These are phyloP conservation scores for Liasis olivaceus DNA, from an alignment of 2,797 vertebrate species.

Conservation along the genomic window DNA sequence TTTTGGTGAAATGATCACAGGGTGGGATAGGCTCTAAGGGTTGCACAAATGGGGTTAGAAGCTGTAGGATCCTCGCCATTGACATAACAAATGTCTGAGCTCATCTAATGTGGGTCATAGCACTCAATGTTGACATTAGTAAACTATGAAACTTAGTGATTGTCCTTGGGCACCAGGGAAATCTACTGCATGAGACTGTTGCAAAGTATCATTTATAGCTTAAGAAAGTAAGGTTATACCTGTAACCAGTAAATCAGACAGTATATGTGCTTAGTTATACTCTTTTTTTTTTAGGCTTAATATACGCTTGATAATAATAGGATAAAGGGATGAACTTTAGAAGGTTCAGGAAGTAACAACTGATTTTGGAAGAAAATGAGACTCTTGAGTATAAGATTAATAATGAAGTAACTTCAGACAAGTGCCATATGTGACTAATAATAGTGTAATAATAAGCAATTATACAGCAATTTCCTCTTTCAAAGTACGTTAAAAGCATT, in stretches of 20 bases:
- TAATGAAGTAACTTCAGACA: constrained; percentile 49
- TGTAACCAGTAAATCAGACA: background rate
- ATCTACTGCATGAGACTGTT: background rate
- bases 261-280: background rate
- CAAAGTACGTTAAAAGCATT: constrained; percentile 45
- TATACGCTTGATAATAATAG: background rate
- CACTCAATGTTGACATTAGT: background rate
- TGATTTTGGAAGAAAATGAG: constrained; percentile 39
- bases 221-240: background rate
- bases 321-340: background rate
- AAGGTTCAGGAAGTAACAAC: background rate
- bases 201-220: background rate
- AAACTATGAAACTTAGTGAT: background rate
- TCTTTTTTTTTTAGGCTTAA: background rate
- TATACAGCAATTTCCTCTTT: constrained; percentile 42
- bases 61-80: no score
- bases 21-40: no score
- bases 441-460: constrained; percentile 28
- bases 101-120: background rate
- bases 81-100: no score
- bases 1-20: no score
- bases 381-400: constrained; percentile 45
- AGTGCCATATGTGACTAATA: constrained; percentile 23
- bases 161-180: background rate
- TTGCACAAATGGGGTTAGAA: no score